Evolutionary conservation across 2,797 vertebrate genomes (phyloP).

Genomic region (Pseudopleuronectes americanus): DNA sequence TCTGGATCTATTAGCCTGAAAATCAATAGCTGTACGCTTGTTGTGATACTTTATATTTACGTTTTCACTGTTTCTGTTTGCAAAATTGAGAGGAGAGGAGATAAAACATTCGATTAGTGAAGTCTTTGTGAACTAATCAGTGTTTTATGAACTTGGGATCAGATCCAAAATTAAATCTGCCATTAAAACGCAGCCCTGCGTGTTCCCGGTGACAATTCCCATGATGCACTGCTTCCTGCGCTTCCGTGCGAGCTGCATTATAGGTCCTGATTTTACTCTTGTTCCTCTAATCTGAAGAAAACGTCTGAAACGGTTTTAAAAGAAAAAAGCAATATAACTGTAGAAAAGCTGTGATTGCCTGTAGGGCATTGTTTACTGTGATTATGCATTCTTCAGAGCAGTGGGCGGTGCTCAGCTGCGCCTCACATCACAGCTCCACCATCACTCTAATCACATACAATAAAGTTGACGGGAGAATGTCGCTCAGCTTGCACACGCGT

Average conservation of each 20-base stretch:
- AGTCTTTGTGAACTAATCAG: slow-evolving; percentile 18
- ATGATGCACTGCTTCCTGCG: slow-evolving; percentile 12
- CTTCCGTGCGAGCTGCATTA: not conserved
- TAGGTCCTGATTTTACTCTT: slow-evolving; percentile 12
- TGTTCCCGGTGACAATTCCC: slow-evolving; percentile 17
- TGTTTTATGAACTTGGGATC: slow-evolving; percentile 30
- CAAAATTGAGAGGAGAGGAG: slow-evolving; percentile 4
- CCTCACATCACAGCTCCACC: slow-evolving; percentile 50
- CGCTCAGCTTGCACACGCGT: slow-evolving; percentile 40
- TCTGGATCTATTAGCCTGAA: too few species aligned
- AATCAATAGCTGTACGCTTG: too few species aligned
- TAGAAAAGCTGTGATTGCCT: slow-evolving; percentile 50
- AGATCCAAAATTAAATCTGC: slow-evolving; percentile 20
- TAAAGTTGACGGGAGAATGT: slow-evolving; percentile 52
- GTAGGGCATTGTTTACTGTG: slow-evolving; percentile 62
- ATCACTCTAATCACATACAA: slow-evolving; percentile 57
- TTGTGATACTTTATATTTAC: not conserved
- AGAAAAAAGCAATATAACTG: not conserved
- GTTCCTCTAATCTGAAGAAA: slow-evolving; percentile 15
- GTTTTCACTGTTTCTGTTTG: not conserved
- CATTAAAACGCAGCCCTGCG: not conserved
- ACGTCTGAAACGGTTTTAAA: slow-evolving; percentile 16
- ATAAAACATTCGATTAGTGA: slow-evolving; percentile 2
- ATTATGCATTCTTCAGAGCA: slow-evolving; percentile 61
- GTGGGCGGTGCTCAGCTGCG: slow-evolving; percentile 46